Conservation (phyloP, 1,140 invertebrate genomes). For the Pinna nobilis region DNA sequence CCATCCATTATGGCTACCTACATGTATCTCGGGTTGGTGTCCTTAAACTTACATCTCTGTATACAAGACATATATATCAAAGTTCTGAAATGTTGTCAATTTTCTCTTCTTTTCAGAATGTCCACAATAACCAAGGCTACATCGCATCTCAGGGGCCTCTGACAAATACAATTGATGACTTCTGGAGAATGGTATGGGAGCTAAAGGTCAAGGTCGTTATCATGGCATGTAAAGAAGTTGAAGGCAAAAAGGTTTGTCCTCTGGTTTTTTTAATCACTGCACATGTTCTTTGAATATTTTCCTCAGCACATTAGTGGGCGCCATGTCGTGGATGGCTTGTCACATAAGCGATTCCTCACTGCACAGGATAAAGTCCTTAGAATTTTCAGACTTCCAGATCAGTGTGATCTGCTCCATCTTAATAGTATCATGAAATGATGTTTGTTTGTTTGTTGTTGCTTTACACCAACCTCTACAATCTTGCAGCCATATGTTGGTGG, state of each 20-base stretch:
- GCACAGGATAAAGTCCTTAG: neutral
- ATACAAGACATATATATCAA: neutral
- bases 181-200: slow-evolving; percentile 96
- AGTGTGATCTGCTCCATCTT: no score
- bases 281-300: neutral
- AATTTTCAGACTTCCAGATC: neutral
- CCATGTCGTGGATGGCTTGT: neutral
- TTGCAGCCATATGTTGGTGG: no score
- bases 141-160: slow-evolving; percentile 97
- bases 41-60: neutral
- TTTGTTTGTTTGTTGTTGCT: no score
- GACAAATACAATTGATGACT: slow-evolving; percentile 95
- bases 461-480: no score
- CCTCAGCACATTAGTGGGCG: neutral
- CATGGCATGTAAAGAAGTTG: slow-evolving; percentile 83
- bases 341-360: neutral
- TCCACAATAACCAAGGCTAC: slow-evolving; percentile 89
- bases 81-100: neutral
- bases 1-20: no score
- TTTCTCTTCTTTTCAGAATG: slow-evolving; percentile 77
- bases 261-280: neutral
- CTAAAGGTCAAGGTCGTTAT: slow-evolving; percentile 89
- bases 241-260: slow-evolving; percentile 84
- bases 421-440: no score
- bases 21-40: neutral